A percentile compares a stretch with the other conserved stretches of the same genome.
Conservation (phyloP, 2,888 invertebrate genomes). For the Drosophila suboccidentalis region DNA sequence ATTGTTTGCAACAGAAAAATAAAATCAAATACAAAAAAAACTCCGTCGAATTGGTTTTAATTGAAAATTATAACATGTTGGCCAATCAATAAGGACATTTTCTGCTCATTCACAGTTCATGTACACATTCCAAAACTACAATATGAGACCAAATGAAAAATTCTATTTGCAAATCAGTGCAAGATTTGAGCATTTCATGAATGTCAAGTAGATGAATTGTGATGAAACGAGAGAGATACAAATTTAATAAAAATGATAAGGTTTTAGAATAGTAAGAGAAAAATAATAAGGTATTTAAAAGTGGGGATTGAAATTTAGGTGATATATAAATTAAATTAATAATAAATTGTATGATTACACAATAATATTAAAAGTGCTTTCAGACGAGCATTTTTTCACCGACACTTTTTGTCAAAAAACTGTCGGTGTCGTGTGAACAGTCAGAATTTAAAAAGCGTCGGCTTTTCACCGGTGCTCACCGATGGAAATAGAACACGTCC, state of each 20-base stretch:
- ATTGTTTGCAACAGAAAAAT: constrained; percentile 28
- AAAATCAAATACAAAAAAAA: constrained; percentile 32
- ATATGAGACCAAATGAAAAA: not conserved
- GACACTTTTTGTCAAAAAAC: too few species aligned
- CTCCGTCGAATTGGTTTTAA: constrained; percentile 30
- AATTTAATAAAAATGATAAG: not conserved
- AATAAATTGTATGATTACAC: not conserved
- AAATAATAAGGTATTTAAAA: not conserved
- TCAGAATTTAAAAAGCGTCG: too few species aligned
- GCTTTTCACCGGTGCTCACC: too few species aligned
- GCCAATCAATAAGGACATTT: constrained; percentile 23
- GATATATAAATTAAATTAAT: too few species aligned
- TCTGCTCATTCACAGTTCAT: not conserved
- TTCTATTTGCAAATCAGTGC: constrained; percentile 11
- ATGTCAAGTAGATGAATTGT: not conserved
- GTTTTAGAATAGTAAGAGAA: not conserved
- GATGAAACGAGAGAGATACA: not conserved
- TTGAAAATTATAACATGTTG: constrained; percentile 36
- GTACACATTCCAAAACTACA: not conserved
- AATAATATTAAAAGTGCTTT: too few species aligned
- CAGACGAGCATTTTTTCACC: too few species aligned
- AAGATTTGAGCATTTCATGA: not conserved
- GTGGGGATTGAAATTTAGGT: not conserved
- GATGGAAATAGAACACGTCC: too few species aligned
- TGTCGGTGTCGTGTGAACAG: too few species aligned